Evolutionary conservation across 2,113 vertebrate species (phyloP), one percentile per base, ranked within the genome.

Genomic region (Corythaixoides concolor): DNA sequence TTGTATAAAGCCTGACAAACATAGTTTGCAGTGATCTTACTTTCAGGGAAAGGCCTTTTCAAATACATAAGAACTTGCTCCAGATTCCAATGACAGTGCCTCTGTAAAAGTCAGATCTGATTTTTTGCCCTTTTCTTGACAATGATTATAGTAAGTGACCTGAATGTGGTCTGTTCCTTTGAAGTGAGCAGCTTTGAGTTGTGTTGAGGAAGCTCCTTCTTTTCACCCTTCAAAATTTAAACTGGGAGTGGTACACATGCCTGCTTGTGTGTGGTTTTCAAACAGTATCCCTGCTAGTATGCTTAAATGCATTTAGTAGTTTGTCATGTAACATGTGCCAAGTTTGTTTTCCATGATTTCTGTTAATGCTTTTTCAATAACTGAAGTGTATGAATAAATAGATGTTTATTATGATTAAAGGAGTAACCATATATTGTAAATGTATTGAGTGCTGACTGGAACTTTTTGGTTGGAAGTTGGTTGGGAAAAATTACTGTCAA

Each of bases 401-500:
- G n/a, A 93, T 92, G 90, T 95, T 96, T 95, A 94, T 92, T 74
- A 79, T 95, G 94, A 95, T 92, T 84, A 92, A 78, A 79, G 41
- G 52, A 90, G 50, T 80, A 90, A 88, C 88, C 27, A 6, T 73
- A 50, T 93, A 97, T 97, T 96, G 73, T 59, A 76, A 96, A 93
- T 97, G 97, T 98, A 97, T 97, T 95, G 96, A 97, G 85, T 95
- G 92, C 93, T 97, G 95, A 95, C 84, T 97, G 78, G 69, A 97
- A 97, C 76, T 97, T 97, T 96, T 96, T 94, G 93, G 96, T 96
- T 93, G 78, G 95, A 96, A 95, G 94, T 96, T 98, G 97, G 95
- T 96, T 97, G 96, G 92, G 96, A 92, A 94, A 98, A 98, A 98
- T 98, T 95, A 95, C 96, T 96, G 96, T 97, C 96, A 96, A 95